Evolutionary conservation across 2,113 vertebrate species (phyloP), one percentile per base, ranked within the genome.

Genomic region (Eidolon helvum): DNA sequence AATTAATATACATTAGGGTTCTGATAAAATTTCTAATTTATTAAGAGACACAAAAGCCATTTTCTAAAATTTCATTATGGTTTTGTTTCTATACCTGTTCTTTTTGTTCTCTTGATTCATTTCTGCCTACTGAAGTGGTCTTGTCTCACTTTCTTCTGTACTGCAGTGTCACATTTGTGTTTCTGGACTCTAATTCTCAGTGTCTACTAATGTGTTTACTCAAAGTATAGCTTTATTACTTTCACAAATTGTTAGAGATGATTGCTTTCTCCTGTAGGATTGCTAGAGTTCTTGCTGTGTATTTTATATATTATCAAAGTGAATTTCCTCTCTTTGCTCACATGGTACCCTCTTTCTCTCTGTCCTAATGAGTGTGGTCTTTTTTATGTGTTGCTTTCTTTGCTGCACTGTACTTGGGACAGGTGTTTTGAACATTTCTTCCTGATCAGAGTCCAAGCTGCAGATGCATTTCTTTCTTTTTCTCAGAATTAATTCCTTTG

Each of bases 41-140:
- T 90, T 55, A 57, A 88, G 45, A 85, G 6, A 61, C 28, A 57
- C 10, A 16, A 72, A 72, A 84, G 26, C 10, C 21, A 2, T 87
- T 82, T 92, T 87, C 55, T 88, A 35, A 83, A 57, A 69, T 71
- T 91, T 93, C 26, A 74, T 61, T 77, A 57, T 95, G 82, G 12
- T 88, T 30, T 83, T 66, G 7, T 71, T 90, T 61, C 35, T 68
- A 28, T 61, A 55, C 2, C 11, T 38, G 1, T 69, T 80, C 24
- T 74, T 65, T 80, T 35, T 91, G 11, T 74, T 84, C 21, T 77
- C 9, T 93, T 71, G 69, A 68, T 80, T 77, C 26, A 38, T 10
- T 61, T 85, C 24, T 88, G 33, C 38, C 16, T 85, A 38, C 11
- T 28, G 38, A 61, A 50, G 4, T 30, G 8, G 45, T 53, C 65